Percentiles rank a stretch among this genome's conserved stretches.
Conservation (phyloP, 2,888 invertebrate genomes). For the Pseudeuparius sepicola region DNA sequence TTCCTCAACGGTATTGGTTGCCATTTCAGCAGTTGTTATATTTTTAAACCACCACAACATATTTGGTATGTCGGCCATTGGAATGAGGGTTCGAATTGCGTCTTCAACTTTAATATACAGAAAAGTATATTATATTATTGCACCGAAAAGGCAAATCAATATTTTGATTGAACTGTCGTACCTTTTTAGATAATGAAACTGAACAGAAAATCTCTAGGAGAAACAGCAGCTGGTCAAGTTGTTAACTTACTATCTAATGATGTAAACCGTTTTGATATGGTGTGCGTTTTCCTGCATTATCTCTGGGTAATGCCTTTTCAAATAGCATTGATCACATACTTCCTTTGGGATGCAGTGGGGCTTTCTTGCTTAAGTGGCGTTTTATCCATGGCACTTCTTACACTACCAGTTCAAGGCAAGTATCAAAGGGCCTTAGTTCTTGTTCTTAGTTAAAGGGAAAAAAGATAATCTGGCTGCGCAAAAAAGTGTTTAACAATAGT, state of each 20-base stretch:
- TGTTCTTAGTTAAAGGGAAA: too few species aligned
- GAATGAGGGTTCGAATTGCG: conserved; percentile 55
- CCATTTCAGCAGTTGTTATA: conserved; percentile 43
- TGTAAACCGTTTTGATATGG: conserved; percentile 68
- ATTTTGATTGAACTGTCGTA: too few species aligned
- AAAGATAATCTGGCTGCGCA: too few species aligned
- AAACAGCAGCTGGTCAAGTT: conserved; percentile 74
- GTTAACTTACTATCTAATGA: conserved; percentile 79
- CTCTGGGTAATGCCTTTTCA: conserved; percentile 73
- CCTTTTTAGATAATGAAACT: conserved; percentile 46
- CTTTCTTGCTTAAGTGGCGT: conserved; percentile 51
- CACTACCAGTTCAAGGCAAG: conserved; percentile 43
- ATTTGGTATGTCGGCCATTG: conserved; percentile 55
- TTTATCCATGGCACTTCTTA: conserved; percentile 42
- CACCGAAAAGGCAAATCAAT: too few species aligned
- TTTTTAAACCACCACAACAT: conserved; percentile 50
- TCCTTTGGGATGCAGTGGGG: conserved; percentile 47
- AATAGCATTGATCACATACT: conserved; percentile 48
- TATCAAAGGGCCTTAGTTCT: too few species aligned
- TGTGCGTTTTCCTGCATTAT: conserved; percentile 59
- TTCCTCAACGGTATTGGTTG: conserved; percentile 44
- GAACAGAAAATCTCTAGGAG: conserved; percentile 59
- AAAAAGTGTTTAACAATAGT: too few species aligned
- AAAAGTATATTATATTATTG: too few species aligned
- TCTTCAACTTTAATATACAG: conserved; percentile 42